Base-by-base conservation (phyloP, 2,888 invertebrate genomes). In the Lagria hirta region DNA sequence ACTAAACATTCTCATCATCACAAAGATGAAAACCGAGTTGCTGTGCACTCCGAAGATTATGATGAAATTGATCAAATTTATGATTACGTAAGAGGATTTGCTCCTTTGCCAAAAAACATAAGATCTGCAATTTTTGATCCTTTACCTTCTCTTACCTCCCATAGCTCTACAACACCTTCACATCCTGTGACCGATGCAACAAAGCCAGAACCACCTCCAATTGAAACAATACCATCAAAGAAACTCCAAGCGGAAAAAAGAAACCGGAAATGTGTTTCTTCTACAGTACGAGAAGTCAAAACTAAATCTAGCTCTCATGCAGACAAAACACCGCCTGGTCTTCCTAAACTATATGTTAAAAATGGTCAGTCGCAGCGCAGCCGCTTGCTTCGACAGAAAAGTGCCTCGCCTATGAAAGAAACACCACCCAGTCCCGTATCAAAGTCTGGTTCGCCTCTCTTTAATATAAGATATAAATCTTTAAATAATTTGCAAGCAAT, bases 1-100 rank as follows among this genome's bases (percentile, higher is more conserved):
- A 56, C 70, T 50, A 62, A 81, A 77, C 65, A 74, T 68, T 58
- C 80, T 74, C 64, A 68, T 56, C 65, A 62, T 60, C 45, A 64
- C 64, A 74, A 43, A 64, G 86, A 83, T 59, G 83, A 82, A 62
- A 81, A 79, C 57, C 77, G 79, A 51, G 77, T 79, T 32, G 73
- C 75, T 1, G 67, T 73, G 10, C 73, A 72, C 49, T 78, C 84
- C 16, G 89, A 90, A 66, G 92, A 93, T 62, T 93, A 95, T 71
- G 92, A 94, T 59, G 94, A 96, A 73, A 93, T 96, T 57, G 95
- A 96, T 75, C 92, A 95, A 72, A 92, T 96, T 54, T 96, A 96
- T 68, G 93, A 94, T 68, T 96, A 95, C 69, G 93, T 96, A 0
- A 78, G 95, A 49, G 94, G 95, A 1, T 87, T 95, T 57, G 93